Base-by-base conservation (phyloP, 2,113 vertebrate genomes). In the Antechinus flavipes region DNA sequence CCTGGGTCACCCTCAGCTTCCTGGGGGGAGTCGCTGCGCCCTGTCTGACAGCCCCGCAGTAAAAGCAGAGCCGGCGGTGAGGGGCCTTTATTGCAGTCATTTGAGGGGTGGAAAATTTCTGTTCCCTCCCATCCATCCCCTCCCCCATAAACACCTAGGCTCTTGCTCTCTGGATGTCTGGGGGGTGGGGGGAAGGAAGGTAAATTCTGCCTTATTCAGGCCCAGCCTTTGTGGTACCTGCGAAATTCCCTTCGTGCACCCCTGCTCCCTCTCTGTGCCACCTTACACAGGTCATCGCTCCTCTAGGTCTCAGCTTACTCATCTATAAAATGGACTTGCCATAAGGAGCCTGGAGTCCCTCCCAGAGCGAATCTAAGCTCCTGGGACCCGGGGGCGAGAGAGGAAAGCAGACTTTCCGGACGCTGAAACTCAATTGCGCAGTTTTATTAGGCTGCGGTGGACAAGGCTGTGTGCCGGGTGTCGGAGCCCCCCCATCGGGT, bases 351-450 rank as follows among this genome's bases (percentile, higher is more conserved):
- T 68, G 14, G 12, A n/a, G 30, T 35, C 14, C 61, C 61, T 76
- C 14, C 0, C 0, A 7, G 1, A n/a, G 0, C 35, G 6, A 30
- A 16, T 35, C 61, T 35, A 0, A 0, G 30, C 22, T 35, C 68
- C 68, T 5, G 24, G 55, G 55, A 22, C 4, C 2, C 54, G 5
- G 6, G 23, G 4, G 54, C 2, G 54, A 12, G 12, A 22, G 23
- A 68, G 61, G 35, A 35, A 68, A 35, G 30, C 30, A 35, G 61
- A 35, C 30, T 68, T 12, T 16, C 30, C 61, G 35, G 14, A 35
- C 12, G 27, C 10, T 35, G 61, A 68, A 68, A 12, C 11, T 68
- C 61, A 35, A 11, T 35, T 14, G 30, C 35, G 30, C 30, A 68
- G 56, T 27, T 58, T 27, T 30, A 30, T 30, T 10, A 68, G 14